These are phyloP conservation scores for Deroplatys truncata DNA, from an alignment of 2,888 invertebrate species.

Conservation along the genomic window DNA sequence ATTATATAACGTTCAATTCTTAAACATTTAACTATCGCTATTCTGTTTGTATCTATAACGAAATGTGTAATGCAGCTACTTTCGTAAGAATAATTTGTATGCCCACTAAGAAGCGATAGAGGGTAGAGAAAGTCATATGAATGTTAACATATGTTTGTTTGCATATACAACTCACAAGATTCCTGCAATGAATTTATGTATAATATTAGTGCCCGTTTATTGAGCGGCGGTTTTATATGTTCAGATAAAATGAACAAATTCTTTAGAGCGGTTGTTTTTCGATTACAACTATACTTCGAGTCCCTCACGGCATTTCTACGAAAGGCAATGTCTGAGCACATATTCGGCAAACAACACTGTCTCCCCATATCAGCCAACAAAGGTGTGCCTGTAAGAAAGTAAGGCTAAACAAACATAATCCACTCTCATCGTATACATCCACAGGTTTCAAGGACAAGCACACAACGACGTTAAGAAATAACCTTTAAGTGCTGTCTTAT, in stretches of 20 bases:
- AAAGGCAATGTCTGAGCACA: neutral
- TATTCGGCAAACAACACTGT: neutral
- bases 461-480: neutral
- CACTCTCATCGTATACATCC: neutral
- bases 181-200: no score
- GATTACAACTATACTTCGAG: neutral
- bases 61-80: no score
- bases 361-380: neutral
- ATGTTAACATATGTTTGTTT: no score
- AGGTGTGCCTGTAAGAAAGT: neutral
- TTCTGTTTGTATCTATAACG: no score
- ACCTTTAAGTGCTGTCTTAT: neutral
- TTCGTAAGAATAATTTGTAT: no score
- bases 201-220: neutral
- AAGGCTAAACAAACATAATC: neutral
- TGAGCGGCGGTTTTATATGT: neutral
- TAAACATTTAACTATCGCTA: no score
- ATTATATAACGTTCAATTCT: no score
- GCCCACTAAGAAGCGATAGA: no score
- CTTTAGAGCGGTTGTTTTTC: neutral
- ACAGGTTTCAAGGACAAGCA: neutral
- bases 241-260: neutral
- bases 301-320: neutral
- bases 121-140: no score
- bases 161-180: no score